Evolutionary conservation across 1,140 invertebrate species (phyloP), one percentile per base, ranked within the genome.

Genomic region (Goniozus legneri): DNA sequence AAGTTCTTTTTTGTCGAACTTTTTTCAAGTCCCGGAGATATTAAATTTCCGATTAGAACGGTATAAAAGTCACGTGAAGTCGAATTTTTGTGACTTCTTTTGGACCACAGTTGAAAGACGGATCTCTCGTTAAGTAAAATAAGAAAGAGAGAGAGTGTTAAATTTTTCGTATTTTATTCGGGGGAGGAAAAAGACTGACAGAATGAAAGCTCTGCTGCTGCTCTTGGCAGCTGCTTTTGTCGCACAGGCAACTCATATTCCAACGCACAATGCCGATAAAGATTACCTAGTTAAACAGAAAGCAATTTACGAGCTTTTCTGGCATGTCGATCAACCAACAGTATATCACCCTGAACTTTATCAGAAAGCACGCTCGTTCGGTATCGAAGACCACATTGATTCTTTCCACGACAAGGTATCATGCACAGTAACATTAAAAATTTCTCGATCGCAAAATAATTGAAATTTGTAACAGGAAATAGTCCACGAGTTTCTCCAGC

Each of bases 321-420:
- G 80, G 58, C 79, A 84, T 45, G 62, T 84, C 0, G 77, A 81
- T 51, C 82, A 81, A 53, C 78, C 78, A 2, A 79, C 73, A 42
- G 64, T 77, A 7, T 58, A 57, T 7, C 69, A 76, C 45, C 60
- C 71, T 0, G 67, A 73, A 0, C 66, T 75, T 7, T 69, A 70
- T 12, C 71, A 82, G 41, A 73, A 77, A 35, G 77, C 77, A 20
- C 73, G 75, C n/a, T 73, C 69, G 35, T 84, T 74, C 61, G 76
- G 73, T 38, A 69, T 82, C 39, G 76, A 78, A 51, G 75, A 75
- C 2, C 69, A 79, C 42, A 45, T 77, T 12, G 72, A 73, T 34
- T 59, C 64, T n/a, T 82, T 69, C 55, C 69, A 59, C 1, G 46
- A 65, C 31, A 27, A 65, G 62, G 65, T 65, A 32, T 43, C 24